Percentiles rank a stretch among this genome's conserved stretches.
Conservation (phyloP, 2,888 invertebrate species). For the Phortica magna region DNA sequence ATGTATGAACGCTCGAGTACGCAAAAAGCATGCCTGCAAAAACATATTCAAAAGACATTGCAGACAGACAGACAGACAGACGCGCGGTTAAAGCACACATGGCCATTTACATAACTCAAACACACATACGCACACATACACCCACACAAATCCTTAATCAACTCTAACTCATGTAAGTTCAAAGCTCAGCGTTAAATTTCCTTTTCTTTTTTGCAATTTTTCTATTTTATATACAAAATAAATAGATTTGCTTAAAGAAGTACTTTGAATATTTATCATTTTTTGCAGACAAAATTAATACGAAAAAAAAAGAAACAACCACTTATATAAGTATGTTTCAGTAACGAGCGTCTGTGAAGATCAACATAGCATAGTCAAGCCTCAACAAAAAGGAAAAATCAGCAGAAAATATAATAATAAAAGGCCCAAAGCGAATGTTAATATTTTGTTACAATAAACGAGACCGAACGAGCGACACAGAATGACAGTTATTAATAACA, state of each 20-base stretch:
- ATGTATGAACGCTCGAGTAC: conserved; percentile 15
- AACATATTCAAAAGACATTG: conserved; percentile 2
- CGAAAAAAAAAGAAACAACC: neutral
- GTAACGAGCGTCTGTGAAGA: neutral
- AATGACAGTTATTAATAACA: conserved; percentile 63
- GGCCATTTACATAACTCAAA: conserved; percentile 19
- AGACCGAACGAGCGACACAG: neutral
- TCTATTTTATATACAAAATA: neutral
- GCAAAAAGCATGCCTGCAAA: neutral
- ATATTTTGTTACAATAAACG: neutral
- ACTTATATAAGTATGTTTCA: neutral
- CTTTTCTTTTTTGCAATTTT: neutral
- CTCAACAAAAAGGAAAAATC: neutral
- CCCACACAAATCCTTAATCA: neutral
- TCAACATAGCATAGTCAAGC: neutral
- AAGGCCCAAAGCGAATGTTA: neutral
- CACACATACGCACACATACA: neutral
- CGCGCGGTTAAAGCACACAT: conserved; percentile 3
- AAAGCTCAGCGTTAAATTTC: conserved; percentile 18
- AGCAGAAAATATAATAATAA: neutral
- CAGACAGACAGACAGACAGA: conserved; percentile 15
- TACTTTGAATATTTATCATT: conserved; percentile 23
- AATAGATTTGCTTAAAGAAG: neutral
- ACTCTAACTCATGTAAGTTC: conserved; percentile 13
- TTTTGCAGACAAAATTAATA: neutral